Base-by-base conservation (phyloP, 2,888 invertebrate species). In the Pycnomerus fuliginosus region DNA sequence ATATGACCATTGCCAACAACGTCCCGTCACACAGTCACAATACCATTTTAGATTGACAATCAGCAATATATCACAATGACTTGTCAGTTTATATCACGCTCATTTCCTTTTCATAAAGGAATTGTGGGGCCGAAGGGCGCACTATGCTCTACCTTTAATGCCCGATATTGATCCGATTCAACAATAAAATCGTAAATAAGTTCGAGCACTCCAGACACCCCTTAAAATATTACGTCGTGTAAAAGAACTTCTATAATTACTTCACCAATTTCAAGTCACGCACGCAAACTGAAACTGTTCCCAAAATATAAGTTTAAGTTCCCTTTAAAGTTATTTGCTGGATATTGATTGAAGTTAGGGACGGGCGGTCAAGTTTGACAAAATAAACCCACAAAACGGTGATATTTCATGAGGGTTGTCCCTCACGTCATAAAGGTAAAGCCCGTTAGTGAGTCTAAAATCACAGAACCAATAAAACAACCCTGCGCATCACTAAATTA, bases 1-100 rank as follows among this genome's bases (percentile, higher is more conserved):
- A 42, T 45, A 36, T 36, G 7, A 31, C 15, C 30, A 25, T 5
- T 8, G 20, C 20, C 20, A 20, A 53, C 51, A 52, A 48, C 42
- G 43, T 12, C 32, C 29, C 25, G 16, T 39, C 30, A 44, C 44
- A 46, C 38, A 43, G 43, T 44, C 44, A 53, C 52, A 53, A 54
- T 52, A 48, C 50, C n/a, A 44, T 53, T 53, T 50, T 49, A 52
- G 58, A 58, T 58, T 58, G 58, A 57, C 59, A 60, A 55, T 58
- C 55, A 46, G 50, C 50, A 53, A 57, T 57, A 58, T 55, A 57
- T 59, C 61, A 60, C 52, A 49, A 50, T 55, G 56, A 56, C 58
- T 56, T 54, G 58, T 54, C 54, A 52, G 50, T 53, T 56, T 53
- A 50, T 51, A 53, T 50, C 50, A 52, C 51, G 55, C 53, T 57